phyloP scores from a whole-genome alignment of 2,888 invertebrate genomes.

The Chrysolina haemoptera region DNA sequence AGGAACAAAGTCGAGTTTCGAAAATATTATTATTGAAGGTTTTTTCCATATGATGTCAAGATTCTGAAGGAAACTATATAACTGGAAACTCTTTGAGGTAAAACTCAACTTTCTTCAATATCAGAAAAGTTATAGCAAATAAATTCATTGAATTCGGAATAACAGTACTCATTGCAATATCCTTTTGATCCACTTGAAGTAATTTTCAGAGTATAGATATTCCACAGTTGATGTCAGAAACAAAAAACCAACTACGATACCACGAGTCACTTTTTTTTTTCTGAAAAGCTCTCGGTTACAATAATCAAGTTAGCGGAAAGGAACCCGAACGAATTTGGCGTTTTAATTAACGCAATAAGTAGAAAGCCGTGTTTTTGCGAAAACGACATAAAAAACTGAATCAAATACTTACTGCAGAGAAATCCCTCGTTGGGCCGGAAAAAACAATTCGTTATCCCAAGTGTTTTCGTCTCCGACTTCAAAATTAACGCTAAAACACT shows the following conservation, averaged over 20 bases:
- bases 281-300: background rate
- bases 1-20: no score
- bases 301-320: background rate
- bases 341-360: conserved; percentile 15
- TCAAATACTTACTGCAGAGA: conserved; percentile 76
- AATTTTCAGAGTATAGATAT: background rate
- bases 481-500: conserved; percentile 82
- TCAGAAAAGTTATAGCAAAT: no score
- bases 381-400: conserved; percentile 32
- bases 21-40: no score
- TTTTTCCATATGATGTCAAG: no score
- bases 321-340: background rate
- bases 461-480: conserved; percentile 73
- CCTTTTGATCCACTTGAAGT: no score
- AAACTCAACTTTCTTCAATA: no score
- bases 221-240: background rate
- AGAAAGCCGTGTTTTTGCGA: background rate
- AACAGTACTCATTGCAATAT: no score
- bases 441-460: conserved; percentile 74
- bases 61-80: no score
- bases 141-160: no score
- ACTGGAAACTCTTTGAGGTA: no score
- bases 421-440: conserved; percentile 78
- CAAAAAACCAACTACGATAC: background rate
- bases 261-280: background rate